phyloP scores from a whole-genome alignment of 2,113 vertebrate species.

The Ascaphus truei region DNA sequence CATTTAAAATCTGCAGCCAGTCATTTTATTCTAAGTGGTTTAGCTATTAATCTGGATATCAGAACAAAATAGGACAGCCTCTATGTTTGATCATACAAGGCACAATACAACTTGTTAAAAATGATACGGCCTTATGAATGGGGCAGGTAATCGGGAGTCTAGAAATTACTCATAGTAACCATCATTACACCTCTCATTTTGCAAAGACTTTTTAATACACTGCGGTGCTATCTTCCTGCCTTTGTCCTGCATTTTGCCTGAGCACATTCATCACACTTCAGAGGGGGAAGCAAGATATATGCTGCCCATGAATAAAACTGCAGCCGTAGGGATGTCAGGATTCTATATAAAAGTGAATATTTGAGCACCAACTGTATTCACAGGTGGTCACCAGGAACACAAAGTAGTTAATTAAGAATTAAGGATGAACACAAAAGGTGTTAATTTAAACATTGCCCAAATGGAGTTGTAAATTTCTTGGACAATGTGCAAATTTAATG shows the following conservation, averaged over 20 bases:
- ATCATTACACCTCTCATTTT: not conserved
- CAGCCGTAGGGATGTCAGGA: not conserved
- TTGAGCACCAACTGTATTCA: slow-evolving; percentile 16
- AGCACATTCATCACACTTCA: too few relatives aligned
- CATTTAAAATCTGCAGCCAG: slow-evolving; percentile 15
- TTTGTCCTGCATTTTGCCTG: not conserved
- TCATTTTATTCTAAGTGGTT: not conserved
- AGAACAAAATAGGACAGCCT: not conserved
- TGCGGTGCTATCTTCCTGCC: not conserved
- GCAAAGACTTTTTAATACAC: not conserved
- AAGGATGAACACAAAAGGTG: slow-evolving; percentile 38
- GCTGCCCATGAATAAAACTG: not conserved
- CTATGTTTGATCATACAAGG: not conserved
- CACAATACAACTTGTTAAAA: not conserved
- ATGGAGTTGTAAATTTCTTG: slow-evolving; percentile 56
- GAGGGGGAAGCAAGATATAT: too few relatives aligned
- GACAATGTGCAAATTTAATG: slow-evolving; percentile 48
- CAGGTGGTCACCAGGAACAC: slow-evolving; percentile 48
- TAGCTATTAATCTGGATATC: slow-evolving; percentile 13
- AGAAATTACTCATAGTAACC: not conserved
- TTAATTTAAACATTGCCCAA: slow-evolving; percentile 57
- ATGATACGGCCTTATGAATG: not conserved
- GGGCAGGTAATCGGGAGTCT: not conserved
- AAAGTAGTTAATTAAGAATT: slow-evolving; percentile 52
- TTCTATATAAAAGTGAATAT: too few relatives aligned